Base-by-base conservation (phyloP, 2,888 invertebrate genomes). In the Slavum lentiscoides region DNA sequence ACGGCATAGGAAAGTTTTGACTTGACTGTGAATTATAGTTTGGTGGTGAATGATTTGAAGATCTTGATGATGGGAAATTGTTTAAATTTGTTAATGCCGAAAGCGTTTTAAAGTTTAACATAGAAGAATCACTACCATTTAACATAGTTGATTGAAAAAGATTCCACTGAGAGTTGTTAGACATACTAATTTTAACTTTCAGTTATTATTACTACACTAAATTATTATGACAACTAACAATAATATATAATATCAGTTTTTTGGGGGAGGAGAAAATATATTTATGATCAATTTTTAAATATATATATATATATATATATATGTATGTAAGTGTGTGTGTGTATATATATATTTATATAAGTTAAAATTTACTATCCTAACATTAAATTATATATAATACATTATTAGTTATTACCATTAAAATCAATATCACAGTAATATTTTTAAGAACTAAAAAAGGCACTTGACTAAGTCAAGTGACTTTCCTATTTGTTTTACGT, bases 111-210 rank as follows among this genome's bases (percentile, higher is more conserved):
- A 72, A 80, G 55, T 80, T 80, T n/a, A 80, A 21, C 80, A 72
- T 72, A 39, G 80, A 80, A 70, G 80, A 80, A 70, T 80, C 80
- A n/a, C 70, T 80, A 64, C 80, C 80, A 66, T 80, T 72, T 23
- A 80, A 64, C 80, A 80, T 80, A 72, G 70, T 80, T 17, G 94
- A 93, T 91, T 94, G 94, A 92, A 94, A 93, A 88, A 91, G 91
- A 90, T 92, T 93, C 93, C 93, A 93, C 92, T 93, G 93, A 92
- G 92, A 91, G 92, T 93, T 92, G 88, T 90, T 92, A 88, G 92
- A 92, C 93, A 93, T 92, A 86, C 73, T 80, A 72, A 72, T 49
- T 82, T 75, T 75, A 69, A 64, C 9, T 70, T 72, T 43, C 9
- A 58, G 23, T 58, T 55, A 58, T 43, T 55, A n/a, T 19, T 55